These are phyloP conservation scores for Drosophila vallismaia DNA, from an alignment of 2,888 invertebrate genomes.

Conservation along the genomic window DNA sequence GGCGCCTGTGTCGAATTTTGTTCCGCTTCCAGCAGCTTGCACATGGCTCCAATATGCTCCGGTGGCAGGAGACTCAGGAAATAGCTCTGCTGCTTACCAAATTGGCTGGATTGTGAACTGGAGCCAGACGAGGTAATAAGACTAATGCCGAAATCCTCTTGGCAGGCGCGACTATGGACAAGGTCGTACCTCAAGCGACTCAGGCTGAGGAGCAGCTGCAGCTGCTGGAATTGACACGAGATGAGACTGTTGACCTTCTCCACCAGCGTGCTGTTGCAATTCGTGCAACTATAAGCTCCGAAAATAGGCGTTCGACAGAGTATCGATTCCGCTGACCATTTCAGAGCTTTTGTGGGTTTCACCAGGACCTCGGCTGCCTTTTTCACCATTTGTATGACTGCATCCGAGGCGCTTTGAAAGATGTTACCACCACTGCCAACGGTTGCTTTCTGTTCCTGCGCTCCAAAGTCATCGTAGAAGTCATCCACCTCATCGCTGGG, in stretches of 20 bases:
- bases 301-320: conserved; percentile 89
- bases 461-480: conserved; percentile 86
- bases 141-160: conserved; percentile 84
- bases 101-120: conserved; percentile 3
- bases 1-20: conserved; percentile 11
- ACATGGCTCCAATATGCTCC: conserved; percentile 90
- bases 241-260: conserved; percentile 89
- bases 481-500: conserved; percentile 88
- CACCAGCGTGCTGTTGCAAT: conserved; percentile 88
- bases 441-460: conserved; percentile 60
- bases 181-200: conserved; percentile 87
- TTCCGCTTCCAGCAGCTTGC: conserved; percentile 88
- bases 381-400: conserved; percentile 95
- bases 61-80: conserved; percentile 87
- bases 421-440: conserved; percentile 87
- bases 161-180: conserved; percentile 86
- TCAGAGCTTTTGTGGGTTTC: conserved; percentile 85
- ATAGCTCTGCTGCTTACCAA: conserved; percentile 83
- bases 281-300: conserved; percentile 89
- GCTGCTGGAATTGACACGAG: conserved; percentile 88
- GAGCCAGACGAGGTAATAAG: conserved; percentile 83
- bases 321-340: conserved; percentile 51
- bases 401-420: conserved; percentile 94
- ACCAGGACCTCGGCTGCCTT: conserved; percentile 94
- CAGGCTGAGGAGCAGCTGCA: conserved; percentile 87